Base-by-base conservation (phyloP, 2,797 vertebrate genomes). In the Geotrypetes seraphini region DNA sequence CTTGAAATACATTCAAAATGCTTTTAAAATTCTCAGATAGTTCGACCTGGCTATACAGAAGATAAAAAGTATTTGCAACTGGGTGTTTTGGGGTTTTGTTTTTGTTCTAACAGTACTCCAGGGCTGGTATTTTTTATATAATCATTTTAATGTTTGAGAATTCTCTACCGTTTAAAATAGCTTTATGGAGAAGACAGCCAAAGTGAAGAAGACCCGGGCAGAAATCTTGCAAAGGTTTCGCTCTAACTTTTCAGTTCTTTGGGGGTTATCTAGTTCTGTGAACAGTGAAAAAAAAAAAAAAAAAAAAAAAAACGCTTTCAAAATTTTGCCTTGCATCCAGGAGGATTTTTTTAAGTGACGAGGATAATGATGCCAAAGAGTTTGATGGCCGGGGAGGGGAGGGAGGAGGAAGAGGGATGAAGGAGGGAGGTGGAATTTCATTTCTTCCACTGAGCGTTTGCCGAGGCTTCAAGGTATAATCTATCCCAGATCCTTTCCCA, bases 391-490 rank as follows among this genome's bases (percentile, higher is more conserved):
- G n/a, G 20, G 30, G 25, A 29, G 32, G n/a, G 31, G 13, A 3
- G 14, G 17, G 12, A 46, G 53, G 39, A 59, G 50, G 49, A 19
- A 50, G 64, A 54, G 46, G 33, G 47, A 50, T 56, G 51, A 33
- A 58, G 59, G 67, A 62, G 76, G 66, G 73, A 73, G 78, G 76
- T 74, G 75, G 75, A 81, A 79, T 78, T 73, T 70, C 73, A 76
- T 78, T 78, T 81, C 71, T 76, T 70, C 77, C 73, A 73, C 80
- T 79, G 76, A 82, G 73, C 75, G 62, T 72, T 81, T 73, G 78
- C 80, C 77, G 75, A 78, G 79, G 77, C 79, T 81, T 81, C 75
- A 84, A 84, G 80, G 81, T 84, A 83, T 84, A 83, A 84, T 83
- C 76, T 81, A 83, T 80, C 76, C 78, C 81, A 84, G 80, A 84